Percentiles rank a stretch among this genome's conserved stretches.
phyloP scores from a whole-genome alignment of 1,140 invertebrate species.

The Leptinotarsa lineolata region DNA sequence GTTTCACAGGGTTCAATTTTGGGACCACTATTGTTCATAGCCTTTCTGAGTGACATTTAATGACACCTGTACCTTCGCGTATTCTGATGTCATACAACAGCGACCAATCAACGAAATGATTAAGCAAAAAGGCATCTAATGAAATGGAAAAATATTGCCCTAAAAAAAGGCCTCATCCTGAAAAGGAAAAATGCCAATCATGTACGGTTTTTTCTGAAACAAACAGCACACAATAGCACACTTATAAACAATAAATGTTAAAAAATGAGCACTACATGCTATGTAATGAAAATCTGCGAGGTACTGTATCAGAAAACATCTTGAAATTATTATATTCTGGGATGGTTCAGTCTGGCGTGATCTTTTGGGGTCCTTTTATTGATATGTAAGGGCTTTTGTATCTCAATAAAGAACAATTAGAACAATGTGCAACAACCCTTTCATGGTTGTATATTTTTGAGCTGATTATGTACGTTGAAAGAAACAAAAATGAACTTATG shows the following conservation, averaged over 20 bases:
- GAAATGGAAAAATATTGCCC: too few relatives aligned
- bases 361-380: slow-evolving; percentile 2
- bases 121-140: too few relatives aligned
- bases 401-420: background rate
- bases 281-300: slow-evolving; percentile 7
- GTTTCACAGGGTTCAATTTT: background rate
- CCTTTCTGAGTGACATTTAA: too few relatives aligned
- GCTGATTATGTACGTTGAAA: slow-evolving; percentile 8
- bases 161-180: too few relatives aligned
- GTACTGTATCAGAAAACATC: slow-evolving; percentile 4
- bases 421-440: slow-evolving; percentile 5
- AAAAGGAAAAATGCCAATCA: background rate
- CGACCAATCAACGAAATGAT: too few relatives aligned
- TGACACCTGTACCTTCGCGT: too few relatives aligned
- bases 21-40: background rate
- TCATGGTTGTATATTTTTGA: background rate
- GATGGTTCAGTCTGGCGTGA: slow-evolving; percentile 2
- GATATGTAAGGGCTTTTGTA: slow-evolving; percentile 6
- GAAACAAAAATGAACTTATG: slow-evolving; percentile 7
- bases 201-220: background rate
- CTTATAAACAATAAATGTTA: background rate
- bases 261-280: background rate
- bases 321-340: slow-evolving; percentile 10
- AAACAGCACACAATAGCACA: too few relatives aligned
- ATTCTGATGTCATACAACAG: too few relatives aligned